Conservation (phyloP, 2,888 invertebrate genomes). For the Leptodirus hochenwartii region DNA sequence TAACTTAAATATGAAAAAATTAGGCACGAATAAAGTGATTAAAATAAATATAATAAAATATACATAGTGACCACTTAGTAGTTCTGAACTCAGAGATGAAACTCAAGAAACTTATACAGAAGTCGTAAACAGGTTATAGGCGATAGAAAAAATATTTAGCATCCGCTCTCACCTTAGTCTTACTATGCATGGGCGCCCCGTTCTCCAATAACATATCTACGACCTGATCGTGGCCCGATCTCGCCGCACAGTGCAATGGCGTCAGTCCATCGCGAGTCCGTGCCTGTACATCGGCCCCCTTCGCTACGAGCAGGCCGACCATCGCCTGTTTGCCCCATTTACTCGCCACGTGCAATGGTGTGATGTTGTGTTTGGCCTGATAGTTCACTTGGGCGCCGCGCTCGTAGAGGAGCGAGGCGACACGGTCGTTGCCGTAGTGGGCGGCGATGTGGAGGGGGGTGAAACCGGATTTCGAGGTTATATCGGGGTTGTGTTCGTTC, state of each 20-base stretch:
- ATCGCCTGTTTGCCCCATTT: slow-evolving; percentile 97
- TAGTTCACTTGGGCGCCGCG: slow-evolving; percentile 91
- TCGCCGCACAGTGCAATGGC: slow-evolving; percentile 90
- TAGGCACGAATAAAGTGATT: too few relatives aligned
- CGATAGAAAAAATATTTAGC: too few relatives aligned
- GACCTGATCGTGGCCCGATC: slow-evolving; percentile 91
- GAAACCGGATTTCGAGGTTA: slow-evolving; percentile 93
- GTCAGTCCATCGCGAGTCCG: slow-evolving; percentile 90
- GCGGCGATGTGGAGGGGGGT: slow-evolving; percentile 97
- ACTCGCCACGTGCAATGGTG: slow-evolving; percentile 94
- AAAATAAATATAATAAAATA: too few relatives aligned
- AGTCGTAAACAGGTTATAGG: too few relatives aligned
- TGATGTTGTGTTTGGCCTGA: slow-evolving; percentile 93
- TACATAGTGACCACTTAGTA: too few relatives aligned
- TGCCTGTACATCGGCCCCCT: slow-evolving; percentile 81
- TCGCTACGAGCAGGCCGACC: slow-evolving; percentile 72
- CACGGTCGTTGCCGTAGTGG: slow-evolving; percentile 94
- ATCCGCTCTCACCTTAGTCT: slow-evolving; percentile 97
- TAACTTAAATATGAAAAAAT: too few relatives aligned
- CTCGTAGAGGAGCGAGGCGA: slow-evolving; percentile 73
- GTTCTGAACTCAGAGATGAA: too few relatives aligned
- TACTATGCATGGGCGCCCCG: slow-evolving; percentile 84
- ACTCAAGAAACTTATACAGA: too few relatives aligned
- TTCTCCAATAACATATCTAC: slow-evolving; percentile 76
- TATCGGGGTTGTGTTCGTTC: slow-evolving; percentile 94